Evolutionary conservation across 2,888 invertebrate genomes (phyloP).

Genomic region (Apamea sordens): DNA sequence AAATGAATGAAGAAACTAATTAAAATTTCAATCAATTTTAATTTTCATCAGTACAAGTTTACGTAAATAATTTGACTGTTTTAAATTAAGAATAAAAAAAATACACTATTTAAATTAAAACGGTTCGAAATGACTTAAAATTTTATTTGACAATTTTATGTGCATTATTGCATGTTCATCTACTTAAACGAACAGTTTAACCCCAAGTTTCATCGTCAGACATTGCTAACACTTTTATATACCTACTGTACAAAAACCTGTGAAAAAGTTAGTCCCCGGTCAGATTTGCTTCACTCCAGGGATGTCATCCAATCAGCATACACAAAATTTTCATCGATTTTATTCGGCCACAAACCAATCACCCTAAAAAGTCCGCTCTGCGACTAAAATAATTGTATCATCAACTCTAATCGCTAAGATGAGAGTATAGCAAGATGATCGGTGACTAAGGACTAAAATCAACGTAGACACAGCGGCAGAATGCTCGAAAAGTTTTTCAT

Average conservation of each 20-base stretch:
- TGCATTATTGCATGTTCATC: not conserved
- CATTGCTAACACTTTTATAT: not conserved
- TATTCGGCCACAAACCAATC: conserved; percentile 30
- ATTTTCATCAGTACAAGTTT: not conserved
- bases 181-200: not conserved
- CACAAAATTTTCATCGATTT: conserved; percentile 32
- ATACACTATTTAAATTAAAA: not conserved
- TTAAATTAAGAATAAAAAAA: not conserved
- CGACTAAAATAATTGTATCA: conserved; percentile 2
- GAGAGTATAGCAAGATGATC: not conserved
- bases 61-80: not conserved
- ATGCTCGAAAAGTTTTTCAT: not conserved
- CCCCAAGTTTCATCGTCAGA: not conserved
- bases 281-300: conserved; percentile 39
- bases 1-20: conserved; percentile 2
- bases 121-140: not conserved
- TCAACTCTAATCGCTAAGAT: not conserved
- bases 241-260: conserved; percentile 1
- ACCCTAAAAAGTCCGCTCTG: not conserved
- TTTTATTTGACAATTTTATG: not conserved
- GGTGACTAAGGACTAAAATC: not conserved
- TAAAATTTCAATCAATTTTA: conserved; percentile 4
- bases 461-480: too few species aligned
- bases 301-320: conserved; percentile 46
- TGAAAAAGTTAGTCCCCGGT: conserved; percentile 17